Conservation (phyloP, 2,888 invertebrate species). For the Euphydryas editha region DNA sequence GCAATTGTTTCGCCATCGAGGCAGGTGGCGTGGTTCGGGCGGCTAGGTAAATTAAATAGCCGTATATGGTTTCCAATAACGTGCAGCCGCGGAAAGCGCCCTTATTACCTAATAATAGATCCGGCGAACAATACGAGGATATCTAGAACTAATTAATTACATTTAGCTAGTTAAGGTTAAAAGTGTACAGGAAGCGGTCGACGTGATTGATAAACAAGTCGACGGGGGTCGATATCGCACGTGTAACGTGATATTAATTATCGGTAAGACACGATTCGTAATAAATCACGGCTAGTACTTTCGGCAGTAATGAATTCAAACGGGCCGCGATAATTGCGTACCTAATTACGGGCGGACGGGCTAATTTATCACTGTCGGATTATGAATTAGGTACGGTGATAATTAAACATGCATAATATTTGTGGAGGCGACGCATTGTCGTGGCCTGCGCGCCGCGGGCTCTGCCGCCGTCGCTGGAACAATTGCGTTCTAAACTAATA, state of each 20-base stretch:
- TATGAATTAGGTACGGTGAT: constrained; percentile 80
- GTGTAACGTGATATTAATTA: constrained; percentile 76
- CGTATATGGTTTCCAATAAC: constrained; percentile 79
- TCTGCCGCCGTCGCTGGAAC: constrained; percentile 53
- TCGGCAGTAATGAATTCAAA: constrained; percentile 80
- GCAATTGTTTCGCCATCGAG: constrained; percentile 82
- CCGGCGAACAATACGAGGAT: constrained; percentile 59
- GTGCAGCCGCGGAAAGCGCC: constrained; percentile 66
- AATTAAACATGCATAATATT: constrained; percentile 81
- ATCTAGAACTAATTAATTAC: constrained; percentile 71
- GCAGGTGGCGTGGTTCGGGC: constrained; percentile 72
- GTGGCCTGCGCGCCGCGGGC: constrained; percentile 38
- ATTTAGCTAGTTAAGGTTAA: constrained; percentile 54
- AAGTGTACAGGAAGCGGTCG: constrained; percentile 57
- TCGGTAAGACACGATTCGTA: constrained; percentile 65
- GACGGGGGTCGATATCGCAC: constrained; percentile 52
- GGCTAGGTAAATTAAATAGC: constrained; percentile 80
- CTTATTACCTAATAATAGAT: constrained; percentile 79
- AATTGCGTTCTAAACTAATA: constrained; percentile 68
- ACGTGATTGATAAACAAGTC: constrained; percentile 54
- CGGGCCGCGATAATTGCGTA: constrained; percentile 80
- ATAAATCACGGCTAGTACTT: constrained; percentile 78
- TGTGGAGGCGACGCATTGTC: constrained; percentile 63
- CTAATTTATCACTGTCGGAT: constrained; percentile 82
- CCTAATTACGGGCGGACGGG: constrained; percentile 78